Evolutionary conservation across 2,113 vertebrate species (phyloP).

Genomic region (Dryoscopus gambensis): DNA sequence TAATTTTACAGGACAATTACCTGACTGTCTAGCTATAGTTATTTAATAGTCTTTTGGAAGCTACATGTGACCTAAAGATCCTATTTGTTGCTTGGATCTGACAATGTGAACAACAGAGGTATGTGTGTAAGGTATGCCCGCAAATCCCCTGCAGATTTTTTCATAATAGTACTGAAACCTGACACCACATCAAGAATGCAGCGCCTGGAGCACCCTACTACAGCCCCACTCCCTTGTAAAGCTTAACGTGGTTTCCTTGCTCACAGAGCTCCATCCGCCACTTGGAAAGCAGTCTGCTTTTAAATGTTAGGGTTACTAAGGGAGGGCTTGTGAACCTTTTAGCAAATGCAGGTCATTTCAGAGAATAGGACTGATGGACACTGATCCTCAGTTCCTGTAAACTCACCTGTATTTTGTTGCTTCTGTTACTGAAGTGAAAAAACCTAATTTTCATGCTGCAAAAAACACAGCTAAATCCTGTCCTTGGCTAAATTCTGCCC

Average conservation of each 20-base stretch:
- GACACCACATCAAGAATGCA: slow-evolving; percentile 63
- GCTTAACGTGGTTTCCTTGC: slow-evolving; percentile 6
- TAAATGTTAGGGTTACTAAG: background rate
- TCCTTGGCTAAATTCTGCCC: background rate
- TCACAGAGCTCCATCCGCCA: background rate
- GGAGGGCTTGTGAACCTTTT: background rate
- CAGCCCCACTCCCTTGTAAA: background rate
- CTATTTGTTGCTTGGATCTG: slow-evolving; percentile 30
- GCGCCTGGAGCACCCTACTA: slow-evolving; percentile 19
- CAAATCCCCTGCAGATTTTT: slow-evolving; percentile 61
- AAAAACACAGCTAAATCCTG: background rate
- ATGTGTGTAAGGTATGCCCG: slow-evolving; percentile 39
- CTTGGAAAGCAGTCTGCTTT: slow-evolving; percentile 14
- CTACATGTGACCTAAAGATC: slow-evolving; percentile 25
- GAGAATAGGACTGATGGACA: background rate
- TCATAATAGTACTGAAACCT: slow-evolving; percentile 61
- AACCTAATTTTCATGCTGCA: background rate
- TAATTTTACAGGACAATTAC: slow-evolving; percentile 46
- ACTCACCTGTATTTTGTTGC: background rate
- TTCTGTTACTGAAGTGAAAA: background rate
- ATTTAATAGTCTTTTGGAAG: slow-evolving; percentile 51
- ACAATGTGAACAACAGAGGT: slow-evolving; percentile 57
- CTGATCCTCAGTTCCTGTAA: background rate
- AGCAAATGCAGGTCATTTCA: background rate
- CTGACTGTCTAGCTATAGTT: slow-evolving; percentile 48